Evolutionary conservation across 2,888 invertebrate genomes (phyloP).

Genomic region (Lamproptera curius): DNA sequence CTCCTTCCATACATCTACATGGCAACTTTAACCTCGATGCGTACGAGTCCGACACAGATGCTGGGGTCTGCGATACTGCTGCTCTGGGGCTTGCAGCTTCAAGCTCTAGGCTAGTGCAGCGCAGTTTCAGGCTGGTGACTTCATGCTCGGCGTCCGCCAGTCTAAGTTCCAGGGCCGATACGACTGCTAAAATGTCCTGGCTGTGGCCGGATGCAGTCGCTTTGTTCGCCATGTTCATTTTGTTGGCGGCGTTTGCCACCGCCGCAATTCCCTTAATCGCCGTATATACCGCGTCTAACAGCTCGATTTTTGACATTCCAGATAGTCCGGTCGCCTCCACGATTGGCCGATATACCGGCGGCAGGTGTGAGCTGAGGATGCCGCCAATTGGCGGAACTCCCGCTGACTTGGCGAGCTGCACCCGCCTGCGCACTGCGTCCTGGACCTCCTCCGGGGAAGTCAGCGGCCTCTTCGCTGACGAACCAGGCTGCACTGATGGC

Average conservation of each 20-base stretch:
- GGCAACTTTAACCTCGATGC: background rate
- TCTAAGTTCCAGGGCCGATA: too few relatives aligned
- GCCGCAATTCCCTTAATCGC: too few relatives aligned
- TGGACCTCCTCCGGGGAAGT: constrained; percentile 11
- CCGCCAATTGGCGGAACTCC: too few relatives aligned
- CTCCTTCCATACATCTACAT: too few relatives aligned
- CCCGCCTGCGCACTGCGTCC: background rate
- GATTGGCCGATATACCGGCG: too few relatives aligned
- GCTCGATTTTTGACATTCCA: too few relatives aligned
- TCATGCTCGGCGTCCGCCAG: too few relatives aligned
- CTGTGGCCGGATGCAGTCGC: background rate
- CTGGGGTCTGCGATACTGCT: background rate
- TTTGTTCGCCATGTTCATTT: background rate
- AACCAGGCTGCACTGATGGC: background rate
- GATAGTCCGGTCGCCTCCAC: too few relatives aligned
- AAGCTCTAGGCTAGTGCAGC: background rate
- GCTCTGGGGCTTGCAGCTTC: background rate
- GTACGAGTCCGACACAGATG: background rate
- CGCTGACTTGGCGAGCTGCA: background rate
- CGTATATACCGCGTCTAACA: too few relatives aligned
- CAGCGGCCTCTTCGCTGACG: background rate
- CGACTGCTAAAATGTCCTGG: too few relatives aligned
- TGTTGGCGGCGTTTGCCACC: too few relatives aligned
- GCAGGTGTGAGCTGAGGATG: too few relatives aligned
- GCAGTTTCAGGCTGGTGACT: background rate